Evolutionary conservation across 2,888 invertebrate species (phyloP).

Genomic region (Drosophila cyrtoloma): DNA sequence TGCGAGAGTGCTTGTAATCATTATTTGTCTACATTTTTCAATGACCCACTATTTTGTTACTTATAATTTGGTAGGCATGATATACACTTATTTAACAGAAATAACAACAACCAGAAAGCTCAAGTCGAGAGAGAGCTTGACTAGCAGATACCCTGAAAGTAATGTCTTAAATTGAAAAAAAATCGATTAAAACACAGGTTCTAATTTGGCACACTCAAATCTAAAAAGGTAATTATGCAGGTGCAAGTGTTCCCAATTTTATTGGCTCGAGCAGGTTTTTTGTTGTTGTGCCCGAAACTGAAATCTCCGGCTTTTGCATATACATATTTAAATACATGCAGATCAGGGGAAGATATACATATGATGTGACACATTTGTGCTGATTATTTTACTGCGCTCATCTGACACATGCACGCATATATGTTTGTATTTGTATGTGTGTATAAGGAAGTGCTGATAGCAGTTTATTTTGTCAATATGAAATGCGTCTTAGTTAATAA

Average conservation of each 20-base stretch:
- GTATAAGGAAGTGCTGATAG: neutral
- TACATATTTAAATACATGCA: neutral
- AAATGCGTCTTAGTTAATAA: neutral
- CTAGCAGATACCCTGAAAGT: neutral
- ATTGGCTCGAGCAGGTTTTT: neutral
- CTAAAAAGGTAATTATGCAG: neutral
- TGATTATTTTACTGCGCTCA: neutral
- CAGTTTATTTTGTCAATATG: neutral
- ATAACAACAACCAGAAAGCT: neutral
- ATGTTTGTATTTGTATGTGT: neutral
- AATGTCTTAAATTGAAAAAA: neutral
- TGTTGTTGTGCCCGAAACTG: neutral
- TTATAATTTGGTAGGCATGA: conserved; percentile 11
- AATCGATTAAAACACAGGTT: neutral
- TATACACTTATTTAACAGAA: neutral
- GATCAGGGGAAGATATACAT: neutral
- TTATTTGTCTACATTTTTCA: conserved; percentile 10
- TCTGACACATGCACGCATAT: neutral
- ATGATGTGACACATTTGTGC: neutral
- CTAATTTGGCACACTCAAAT: neutral
- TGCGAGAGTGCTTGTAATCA: neutral
- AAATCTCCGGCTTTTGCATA: neutral
- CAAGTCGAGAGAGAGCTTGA: neutral
- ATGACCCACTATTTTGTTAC: conserved; percentile 5
- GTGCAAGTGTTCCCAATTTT: neutral